Conservation (phyloP, 2,888 invertebrate species). For the Polietes domitor region DNA sequence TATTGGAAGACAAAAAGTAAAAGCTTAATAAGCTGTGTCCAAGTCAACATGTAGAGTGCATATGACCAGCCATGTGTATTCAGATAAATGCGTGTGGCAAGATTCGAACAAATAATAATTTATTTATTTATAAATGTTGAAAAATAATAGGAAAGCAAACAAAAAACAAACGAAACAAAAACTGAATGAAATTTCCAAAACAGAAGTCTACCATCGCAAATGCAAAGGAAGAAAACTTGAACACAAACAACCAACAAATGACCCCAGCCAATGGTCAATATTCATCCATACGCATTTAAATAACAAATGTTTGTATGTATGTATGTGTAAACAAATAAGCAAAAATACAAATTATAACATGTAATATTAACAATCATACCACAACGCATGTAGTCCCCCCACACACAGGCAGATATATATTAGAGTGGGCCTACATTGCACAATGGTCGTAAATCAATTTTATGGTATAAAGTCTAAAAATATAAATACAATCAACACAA, state of each 20-base stretch:
- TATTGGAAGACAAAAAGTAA: no score
- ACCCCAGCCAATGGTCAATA: neutral
- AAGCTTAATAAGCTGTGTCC: no score
- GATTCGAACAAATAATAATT: slow-evolving; percentile 18
- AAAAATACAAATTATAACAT: slow-evolving; percentile 76
- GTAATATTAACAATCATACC: slow-evolving; percentile 71
- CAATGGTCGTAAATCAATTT: no score
- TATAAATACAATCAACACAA: no score
- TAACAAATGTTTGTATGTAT: slow-evolving; percentile 32
- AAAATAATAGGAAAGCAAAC: slow-evolving; percentile 22
- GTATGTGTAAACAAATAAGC: slow-evolving; percentile 73
- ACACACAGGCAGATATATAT: slow-evolving; percentile 51
- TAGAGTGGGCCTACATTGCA: no score
- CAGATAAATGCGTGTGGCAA: neutral
- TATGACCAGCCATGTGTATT: neutral
- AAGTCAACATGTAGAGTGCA: no score
- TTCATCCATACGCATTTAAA: neutral
- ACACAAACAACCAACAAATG: neutral
- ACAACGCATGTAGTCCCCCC: slow-evolving; percentile 55
- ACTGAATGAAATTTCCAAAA: slow-evolving; percentile 20
- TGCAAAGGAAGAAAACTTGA: neutral
- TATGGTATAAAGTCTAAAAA: no score
- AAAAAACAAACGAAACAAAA: slow-evolving; percentile 6
- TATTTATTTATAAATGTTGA: slow-evolving; percentile 13
- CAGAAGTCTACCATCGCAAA: slow-evolving; percentile 9